Evolutionary conservation across 1,140 invertebrate genomes (phyloP), one percentile per base, ranked within the genome.

Genomic region (Drosophila suzukii): DNA sequence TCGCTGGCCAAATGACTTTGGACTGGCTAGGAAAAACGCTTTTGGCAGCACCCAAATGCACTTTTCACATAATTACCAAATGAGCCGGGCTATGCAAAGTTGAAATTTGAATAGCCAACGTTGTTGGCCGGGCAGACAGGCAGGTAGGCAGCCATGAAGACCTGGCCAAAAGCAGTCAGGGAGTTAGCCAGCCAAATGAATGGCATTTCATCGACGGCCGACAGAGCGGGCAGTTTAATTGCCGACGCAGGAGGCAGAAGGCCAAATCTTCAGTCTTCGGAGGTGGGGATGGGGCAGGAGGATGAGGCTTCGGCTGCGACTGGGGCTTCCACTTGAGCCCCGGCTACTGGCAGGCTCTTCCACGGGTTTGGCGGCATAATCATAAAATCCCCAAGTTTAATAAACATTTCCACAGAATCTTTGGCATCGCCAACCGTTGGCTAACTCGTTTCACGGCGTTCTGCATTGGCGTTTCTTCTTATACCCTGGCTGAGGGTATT

Each of bases 371-470:
- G 59, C 80, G 84, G 85, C 85, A 89, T 89, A 89, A 89, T 89
- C 84, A 84, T 89, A 89, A 89, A 89, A 89, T 84, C 84, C 80
- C 59, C 77, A 68, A 84, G 55, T 89, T 89, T 89, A 89, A 89
- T 89, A 89, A 89, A 89, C 84, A 89, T 89, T 89, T 89, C 84
- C 77, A 85, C 77, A 84, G 84, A 89, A 89, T 89, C 84, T 89
- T 89, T 81, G 88, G 84, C 84, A 89, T 90, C 73, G 58, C 55
- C 54, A 67, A 57, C 68, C 32, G 50, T 53, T 77, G 79, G 81
- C 78, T 79, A 75, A 86, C 84, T 89, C 74, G 84, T 88, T 88
- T 88, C 72, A 89, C 79, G 85, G 72, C 80, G 76, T 84, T 83
- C 78, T 80, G 77, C 76, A 68, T 66, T 71, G 81, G 72, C 72